Evolutionary conservation across 2,888 invertebrate genomes (phyloP).

Genomic region (Drosophila ezoana): DNA sequence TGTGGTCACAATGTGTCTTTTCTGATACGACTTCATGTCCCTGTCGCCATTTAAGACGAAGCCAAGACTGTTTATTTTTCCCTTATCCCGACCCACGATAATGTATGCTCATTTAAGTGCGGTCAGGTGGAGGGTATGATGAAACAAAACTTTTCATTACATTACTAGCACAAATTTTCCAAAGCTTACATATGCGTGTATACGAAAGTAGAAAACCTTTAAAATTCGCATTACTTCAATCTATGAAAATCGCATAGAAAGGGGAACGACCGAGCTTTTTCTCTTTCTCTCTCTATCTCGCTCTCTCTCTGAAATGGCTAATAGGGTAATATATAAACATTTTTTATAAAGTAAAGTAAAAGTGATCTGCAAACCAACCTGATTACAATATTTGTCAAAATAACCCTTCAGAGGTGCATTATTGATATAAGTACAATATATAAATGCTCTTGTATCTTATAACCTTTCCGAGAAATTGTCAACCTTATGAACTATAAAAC

Average conservation of each 20-base stretch:
- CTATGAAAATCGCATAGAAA: neutral
- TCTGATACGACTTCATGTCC: conserved; percentile 29
- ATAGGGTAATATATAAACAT: too few relatives aligned
- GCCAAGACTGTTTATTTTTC: conserved; percentile 1
- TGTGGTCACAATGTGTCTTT: conserved; percentile 55
- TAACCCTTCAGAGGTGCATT: too few relatives aligned
- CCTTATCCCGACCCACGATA: neutral
- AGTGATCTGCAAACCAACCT: neutral
- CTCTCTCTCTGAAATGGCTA: neutral
- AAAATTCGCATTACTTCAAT: neutral
- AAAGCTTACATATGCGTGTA: neutral
- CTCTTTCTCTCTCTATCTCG: neutral
- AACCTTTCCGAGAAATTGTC: neutral
- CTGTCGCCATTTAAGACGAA: conserved; percentile 15
- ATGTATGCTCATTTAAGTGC: neutral
- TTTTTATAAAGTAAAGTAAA: too few relatives aligned
- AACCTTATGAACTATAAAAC: neutral
- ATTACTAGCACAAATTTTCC: too few relatives aligned
- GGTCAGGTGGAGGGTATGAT: neutral
- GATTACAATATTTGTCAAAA: neutral
- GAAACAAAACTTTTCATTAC: neutral
- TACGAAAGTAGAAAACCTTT: neutral
- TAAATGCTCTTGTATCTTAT: neutral
- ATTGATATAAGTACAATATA: too few relatives aligned
- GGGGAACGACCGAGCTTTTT: neutral